Evolutionary conservation across 2,888 invertebrate genomes (phyloP), one percentile per base, ranked within the genome.

Genomic region (Ernsta delagoae): DNA sequence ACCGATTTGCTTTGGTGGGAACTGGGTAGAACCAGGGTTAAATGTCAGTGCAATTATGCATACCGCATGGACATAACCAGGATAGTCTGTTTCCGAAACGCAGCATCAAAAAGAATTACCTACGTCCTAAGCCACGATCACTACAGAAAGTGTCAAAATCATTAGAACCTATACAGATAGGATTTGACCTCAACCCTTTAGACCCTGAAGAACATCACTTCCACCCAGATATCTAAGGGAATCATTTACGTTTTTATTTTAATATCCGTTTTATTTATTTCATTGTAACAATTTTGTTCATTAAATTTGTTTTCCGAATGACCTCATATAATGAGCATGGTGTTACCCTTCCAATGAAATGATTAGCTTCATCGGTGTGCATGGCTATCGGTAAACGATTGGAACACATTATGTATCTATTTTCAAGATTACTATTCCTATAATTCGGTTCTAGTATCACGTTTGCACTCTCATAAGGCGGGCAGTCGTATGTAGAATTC

Each of bases 301-400:
- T 24, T 24, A 24, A 24, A 74, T 79, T 82, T 81, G 79, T 86
- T 81, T 80, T 79, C 79, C 72, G 80, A 78, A 78, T 82, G 90
- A 90, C 90, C 88, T 90, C 89, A 88, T 90, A 91, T 90, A 90
- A 90, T 88, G 85, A 81, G 92, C 92, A 92, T 92, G 92, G 73
- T 77, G 78, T 83, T 78, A 77, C 84, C 80, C 81, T 76, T 79
- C 75, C 74, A 76, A 77, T 70, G 39, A 83, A 77, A 76, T 77
- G 78, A 81, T 78, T 84, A 76, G 90, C 87, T 90, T 90, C 74
- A 79, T 87, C 86, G 84, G 83, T 89, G 83, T 92, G 92, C 92
- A 93, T 93, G 92, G 90, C 90, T 89, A 81, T 86, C 82, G 81
- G 79, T 88, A 76, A 80, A 79, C 79, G 76, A 73, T 78, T 77